These are phyloP conservation scores for Caranx melampygus DNA, from an alignment of 2,113 vertebrate genomes.

Conservation along the genomic window DNA sequence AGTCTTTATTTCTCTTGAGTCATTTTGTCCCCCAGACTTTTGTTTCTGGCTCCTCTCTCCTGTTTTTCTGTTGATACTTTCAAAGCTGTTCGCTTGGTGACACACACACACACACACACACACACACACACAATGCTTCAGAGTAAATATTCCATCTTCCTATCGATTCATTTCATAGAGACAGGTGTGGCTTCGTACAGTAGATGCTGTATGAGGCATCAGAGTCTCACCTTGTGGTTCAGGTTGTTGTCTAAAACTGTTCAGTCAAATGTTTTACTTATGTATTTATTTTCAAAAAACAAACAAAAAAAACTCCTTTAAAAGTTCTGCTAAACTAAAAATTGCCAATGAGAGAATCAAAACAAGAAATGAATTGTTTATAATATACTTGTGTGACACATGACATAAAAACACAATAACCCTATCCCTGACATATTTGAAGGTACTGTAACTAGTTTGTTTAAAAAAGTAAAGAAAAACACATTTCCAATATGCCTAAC, in stretches of 20 bases:
- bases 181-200: background rate
- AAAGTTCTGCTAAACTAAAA: background rate
- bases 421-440: no score
- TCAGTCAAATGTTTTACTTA: background rate
- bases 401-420: background rate
- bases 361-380: background rate
- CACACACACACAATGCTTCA: background rate
- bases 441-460: background rate
- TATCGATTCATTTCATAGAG: slow-evolving; percentile 15
- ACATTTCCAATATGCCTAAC: no score
- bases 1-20: slow-evolving; percentile 48
- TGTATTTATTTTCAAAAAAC: background rate
- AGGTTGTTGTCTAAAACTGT: background rate
- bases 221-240: background rate
- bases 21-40: slow-evolving; percentile 24
- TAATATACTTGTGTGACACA: background rate
- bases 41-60: background rate
- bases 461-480: background rate
- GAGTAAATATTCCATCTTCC: slow-evolving; percentile 1
- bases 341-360: background rate
- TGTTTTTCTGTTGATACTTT: slow-evolving; percentile 18
- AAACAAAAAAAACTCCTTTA: background rate
- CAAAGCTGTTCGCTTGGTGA: slow-evolving; percentile 12
- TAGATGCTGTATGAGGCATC: background rate
- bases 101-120: slow-evolving; percentile 9